phyloP scores from a whole-genome alignment of 2,113 vertebrate species.

The Nothobranchius kuhntae region DNA sequence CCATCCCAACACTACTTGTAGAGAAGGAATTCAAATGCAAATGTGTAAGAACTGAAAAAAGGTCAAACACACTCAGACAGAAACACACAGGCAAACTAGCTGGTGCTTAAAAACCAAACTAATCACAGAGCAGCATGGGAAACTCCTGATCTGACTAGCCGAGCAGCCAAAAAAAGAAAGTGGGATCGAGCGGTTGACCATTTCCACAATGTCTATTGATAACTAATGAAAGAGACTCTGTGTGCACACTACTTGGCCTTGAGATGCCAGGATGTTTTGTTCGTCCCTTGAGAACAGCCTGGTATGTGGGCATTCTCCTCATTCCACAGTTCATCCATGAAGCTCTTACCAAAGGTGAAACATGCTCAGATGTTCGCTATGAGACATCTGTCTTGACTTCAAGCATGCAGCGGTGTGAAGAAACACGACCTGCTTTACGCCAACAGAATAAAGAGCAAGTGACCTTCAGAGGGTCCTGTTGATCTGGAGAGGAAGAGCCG shows the following conservation, averaged over 20 bases:
- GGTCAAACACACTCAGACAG: conserved; percentile 55
- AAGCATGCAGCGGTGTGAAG: conserved; percentile 19
- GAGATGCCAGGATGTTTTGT: conserved; percentile 81
- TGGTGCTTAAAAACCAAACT: conserved; percentile 42
- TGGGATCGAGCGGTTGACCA: conserved; percentile 44
- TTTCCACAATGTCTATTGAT: conserved; percentile 63
- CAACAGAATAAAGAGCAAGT: conserved; percentile 37
- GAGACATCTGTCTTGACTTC: not conserved
- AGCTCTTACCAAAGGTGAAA: conserved; percentile 28
- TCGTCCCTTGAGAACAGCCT: conserved; percentile 77
- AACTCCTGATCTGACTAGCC: conserved; percentile 38
- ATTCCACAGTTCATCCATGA: conserved; percentile 36
- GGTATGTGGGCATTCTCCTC: conserved; percentile 82
- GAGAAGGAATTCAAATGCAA: conserved; percentile 67
- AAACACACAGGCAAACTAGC: conserved; percentile 52
- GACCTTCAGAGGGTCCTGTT: conserved; percentile 48
- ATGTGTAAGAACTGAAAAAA: conserved; percentile 61
- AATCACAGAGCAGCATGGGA: conserved; percentile 54
- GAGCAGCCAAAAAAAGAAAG: conserved; percentile 36
- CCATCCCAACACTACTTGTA: conserved; percentile 38
- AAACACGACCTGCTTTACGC: conserved; percentile 58
- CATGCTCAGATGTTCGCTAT: conserved; percentile 1
- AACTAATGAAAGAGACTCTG: conserved; percentile 82
- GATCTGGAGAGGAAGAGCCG: conserved; percentile 42
- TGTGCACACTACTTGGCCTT: conserved; percentile 60